Conservation (phyloP, 2,888 invertebrate species). For the Brachyptera putata region DNA sequence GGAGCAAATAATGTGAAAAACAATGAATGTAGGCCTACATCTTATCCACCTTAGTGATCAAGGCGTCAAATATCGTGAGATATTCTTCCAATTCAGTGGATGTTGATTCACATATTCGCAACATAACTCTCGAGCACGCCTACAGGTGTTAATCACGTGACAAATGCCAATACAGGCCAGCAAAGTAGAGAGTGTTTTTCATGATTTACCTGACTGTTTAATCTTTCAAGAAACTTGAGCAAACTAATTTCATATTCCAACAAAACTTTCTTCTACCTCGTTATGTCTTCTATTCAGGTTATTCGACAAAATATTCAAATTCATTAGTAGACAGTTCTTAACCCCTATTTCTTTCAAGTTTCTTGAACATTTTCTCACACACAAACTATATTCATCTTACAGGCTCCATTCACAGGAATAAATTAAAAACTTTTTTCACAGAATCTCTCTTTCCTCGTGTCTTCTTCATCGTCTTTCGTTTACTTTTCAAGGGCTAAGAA, state of each 20-base stretch:
- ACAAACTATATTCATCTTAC: too few relatives aligned
- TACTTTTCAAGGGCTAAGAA: conserved; percentile 1
- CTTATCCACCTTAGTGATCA: too few relatives aligned
- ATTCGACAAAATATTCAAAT: conserved; percentile 20
- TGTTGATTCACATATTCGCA: too few relatives aligned
- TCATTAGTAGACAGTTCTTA: conserved; percentile 16
- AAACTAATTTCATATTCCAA: conserved; percentile 20
- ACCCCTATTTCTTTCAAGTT: neutral
- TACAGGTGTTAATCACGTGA: too few relatives aligned
- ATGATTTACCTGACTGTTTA: too few relatives aligned
- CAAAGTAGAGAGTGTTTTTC: too few relatives aligned
- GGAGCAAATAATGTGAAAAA: too few relatives aligned
- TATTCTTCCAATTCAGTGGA: too few relatives aligned
- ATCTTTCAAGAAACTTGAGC: neutral
- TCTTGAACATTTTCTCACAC: neutral
- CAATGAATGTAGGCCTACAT: too few relatives aligned
- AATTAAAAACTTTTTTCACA: conserved; percentile 14
- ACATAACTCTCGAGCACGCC: too few relatives aligned
- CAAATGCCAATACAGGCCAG: too few relatives aligned
- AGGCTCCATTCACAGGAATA: conserved; percentile 18
- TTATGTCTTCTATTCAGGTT: conserved; percentile 19
- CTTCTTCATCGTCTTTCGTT: conserved; percentile 4
- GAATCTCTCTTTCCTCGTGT: conserved; percentile 9
- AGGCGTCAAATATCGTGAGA: too few relatives aligned
- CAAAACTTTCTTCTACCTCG: conserved; percentile 9